Base-by-base conservation (phyloP, 2,113 vertebrate species). In the Grus americana region DNA sequence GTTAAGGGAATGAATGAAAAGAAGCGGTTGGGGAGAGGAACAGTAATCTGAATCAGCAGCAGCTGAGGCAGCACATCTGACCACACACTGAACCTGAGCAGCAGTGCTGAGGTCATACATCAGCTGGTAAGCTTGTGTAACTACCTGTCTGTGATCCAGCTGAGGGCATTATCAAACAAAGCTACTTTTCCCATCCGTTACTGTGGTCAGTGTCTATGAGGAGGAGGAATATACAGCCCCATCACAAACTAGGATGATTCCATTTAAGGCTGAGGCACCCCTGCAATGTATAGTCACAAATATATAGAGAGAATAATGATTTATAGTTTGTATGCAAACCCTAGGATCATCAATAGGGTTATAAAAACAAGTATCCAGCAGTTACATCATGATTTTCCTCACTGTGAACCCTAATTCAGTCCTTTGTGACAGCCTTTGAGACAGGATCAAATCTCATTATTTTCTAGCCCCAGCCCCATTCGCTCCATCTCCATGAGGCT, bases 51-150 rank as follows among this genome's bases (percentile, higher is more conserved):
- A 49, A 40, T 14, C n/a, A 85, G 34, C 76, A 84, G 54, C 59
- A 65, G 67, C 63, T 72, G 87, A 68, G 73, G 32, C 40, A 93
- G 87, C 73, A 40, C 63, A 11, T 66, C 80, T 91, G 90, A 63
- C 75, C 65, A 54, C 22, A 46, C 10, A 5, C 18, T 16, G 68
- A 63, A 61, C 65, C 52, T 32, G 65, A 75, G 80, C 50, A 65
- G 76, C 68, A 40, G 46, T 0, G 29, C 63, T 80, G 47, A 50
- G 61, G 44, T 44, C 44, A 6, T 65, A 42, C 65, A n/a, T 52
- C 42, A 66, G 73, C 86, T 66, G 70, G 70, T 44, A 32, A 82
- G 29, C 27, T 42, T 54, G 68, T 29, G 3, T 38, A 52, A 63
- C 30, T 42, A 30, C 38, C 66, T 59, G 52, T 14, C 70, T 46